Conservation (phyloP, 2,113 vertebrate genomes). For the Mugil cephalus region DNA sequence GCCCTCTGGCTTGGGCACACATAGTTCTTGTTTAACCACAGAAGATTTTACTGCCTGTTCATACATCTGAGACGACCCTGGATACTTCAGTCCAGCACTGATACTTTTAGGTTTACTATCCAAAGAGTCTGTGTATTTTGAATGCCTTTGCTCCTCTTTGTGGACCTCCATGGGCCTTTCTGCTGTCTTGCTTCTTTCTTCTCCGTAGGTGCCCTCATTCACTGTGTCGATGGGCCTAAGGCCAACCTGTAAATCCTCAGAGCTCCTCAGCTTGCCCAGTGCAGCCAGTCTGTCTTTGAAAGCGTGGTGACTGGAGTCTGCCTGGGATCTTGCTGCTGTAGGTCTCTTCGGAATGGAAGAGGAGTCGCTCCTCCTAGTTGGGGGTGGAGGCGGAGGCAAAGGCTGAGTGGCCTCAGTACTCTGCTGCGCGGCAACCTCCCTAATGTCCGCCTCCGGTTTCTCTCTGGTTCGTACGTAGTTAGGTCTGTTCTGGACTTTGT, state of each 20-base stretch:
- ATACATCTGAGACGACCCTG: slow-evolving; percentile 71
- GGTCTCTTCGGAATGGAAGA: slow-evolving; percentile 84
- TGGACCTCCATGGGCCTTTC: slow-evolving; percentile 73
- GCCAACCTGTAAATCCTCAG: slow-evolving; percentile 79
- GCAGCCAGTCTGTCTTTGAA: slow-evolving; percentile 90
- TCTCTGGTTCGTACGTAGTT: slow-evolving; percentile 52
- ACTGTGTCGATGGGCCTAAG: slow-evolving; percentile 46
- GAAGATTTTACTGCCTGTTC: slow-evolving; percentile 82
- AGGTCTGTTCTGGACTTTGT: slow-evolving; percentile 52
- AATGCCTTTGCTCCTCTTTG: slow-evolving; percentile 76
- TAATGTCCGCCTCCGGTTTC: slow-evolving; percentile 21
- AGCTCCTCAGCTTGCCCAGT: slow-evolving; percentile 87
- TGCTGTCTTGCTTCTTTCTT: slow-evolving; percentile 71
- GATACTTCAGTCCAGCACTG: slow-evolving; percentile 83
- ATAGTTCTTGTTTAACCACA: slow-evolving; percentile 81
- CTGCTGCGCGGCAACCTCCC: slow-evolving; percentile 18
- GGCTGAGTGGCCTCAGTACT: slow-evolving; percentile 32
- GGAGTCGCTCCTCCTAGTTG: slow-evolving; percentile 60
- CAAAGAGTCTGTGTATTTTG: slow-evolving; percentile 76
- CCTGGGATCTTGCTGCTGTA: slow-evolving; percentile 71
- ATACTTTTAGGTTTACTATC: slow-evolving; percentile 74
- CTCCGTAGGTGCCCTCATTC: slow-evolving; percentile 40
- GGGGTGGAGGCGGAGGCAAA: slow-evolving; percentile 44
- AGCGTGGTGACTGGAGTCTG: slow-evolving; percentile 86
- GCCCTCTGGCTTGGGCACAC: slow-evolving; percentile 84